A percentile compares a stretch with the other conserved stretches of the same genome.
phyloP scores from a whole-genome alignment of 2,888 invertebrate species.

The Zeuzera pyrina region DNA sequence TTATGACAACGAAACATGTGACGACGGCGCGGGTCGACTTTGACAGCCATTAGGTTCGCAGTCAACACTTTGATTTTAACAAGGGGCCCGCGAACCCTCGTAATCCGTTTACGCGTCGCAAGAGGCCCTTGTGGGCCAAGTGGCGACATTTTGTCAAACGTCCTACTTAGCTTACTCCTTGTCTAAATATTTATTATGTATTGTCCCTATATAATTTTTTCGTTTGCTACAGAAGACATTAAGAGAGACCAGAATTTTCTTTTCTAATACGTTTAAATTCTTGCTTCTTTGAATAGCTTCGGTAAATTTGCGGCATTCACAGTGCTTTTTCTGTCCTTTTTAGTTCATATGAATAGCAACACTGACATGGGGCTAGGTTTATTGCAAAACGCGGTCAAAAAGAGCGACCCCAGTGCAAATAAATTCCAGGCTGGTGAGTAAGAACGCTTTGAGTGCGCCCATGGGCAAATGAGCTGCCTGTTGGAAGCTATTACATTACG shows the following conservation, averaged over 20 bases:
- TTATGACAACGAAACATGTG: slow-evolving; percentile 8
- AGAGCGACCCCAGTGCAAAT: slow-evolving; percentile 18
- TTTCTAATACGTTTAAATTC: too few species aligned
- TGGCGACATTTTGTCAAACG: slow-evolving; percentile 44
- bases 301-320: too few species aligned
- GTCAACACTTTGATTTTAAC: slow-evolving; percentile 59
- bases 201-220: too few species aligned
- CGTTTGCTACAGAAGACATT: too few species aligned
- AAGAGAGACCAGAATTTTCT: too few species aligned
- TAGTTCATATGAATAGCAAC: too few species aligned
- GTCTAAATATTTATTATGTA: slow-evolving; percentile 29
- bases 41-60: slow-evolving; percentile 45
- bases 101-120: slow-evolving; percentile 55
- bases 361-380: slow-evolving; percentile 1
- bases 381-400: slow-evolving; percentile 20
- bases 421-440: slow-evolving; percentile 24
- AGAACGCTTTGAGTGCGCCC: slow-evolving; percentile 20
- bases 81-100: slow-evolving; percentile 42
- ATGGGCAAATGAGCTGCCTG: slow-evolving; percentile 18
- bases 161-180: slow-evolving; percentile 34
- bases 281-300: too few species aligned
- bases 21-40: slow-evolving; percentile 15
- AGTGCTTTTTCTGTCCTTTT: too few species aligned
- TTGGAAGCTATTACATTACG: slow-evolving; percentile 5
- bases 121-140: slow-evolving; percentile 36